Percentiles rank a stretch among this genome's conserved stretches.
Conservation (phyloP, 2,797 vertebrate species). For the Thamnophis elegans region DNA sequence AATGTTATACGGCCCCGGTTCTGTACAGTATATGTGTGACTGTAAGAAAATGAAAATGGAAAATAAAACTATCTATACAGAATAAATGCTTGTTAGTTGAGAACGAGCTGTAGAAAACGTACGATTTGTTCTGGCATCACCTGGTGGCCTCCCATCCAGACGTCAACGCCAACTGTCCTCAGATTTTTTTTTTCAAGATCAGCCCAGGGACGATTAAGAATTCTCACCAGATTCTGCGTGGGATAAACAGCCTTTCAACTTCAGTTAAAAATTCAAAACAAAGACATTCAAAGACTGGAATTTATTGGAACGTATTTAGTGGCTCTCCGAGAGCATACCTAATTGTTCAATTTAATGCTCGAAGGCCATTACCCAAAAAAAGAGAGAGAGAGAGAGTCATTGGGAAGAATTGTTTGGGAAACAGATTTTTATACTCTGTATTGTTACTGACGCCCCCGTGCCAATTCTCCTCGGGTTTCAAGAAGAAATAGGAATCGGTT, state of each 20-base stretch:
- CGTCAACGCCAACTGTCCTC: not conserved
- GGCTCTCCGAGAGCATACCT: not conserved
- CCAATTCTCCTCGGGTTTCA: not conserved
- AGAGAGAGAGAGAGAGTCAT: not conserved
- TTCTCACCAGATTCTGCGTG: not conserved
- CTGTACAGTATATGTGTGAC: too few species aligned
- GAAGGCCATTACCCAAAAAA: not conserved
- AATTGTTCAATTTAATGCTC: not conserved
- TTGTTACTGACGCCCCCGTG: not conserved
- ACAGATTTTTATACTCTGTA: not conserved
- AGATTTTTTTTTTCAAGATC: not conserved
- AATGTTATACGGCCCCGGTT: too few species aligned
- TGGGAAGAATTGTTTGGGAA: not conserved
- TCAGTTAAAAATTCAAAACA: not conserved
- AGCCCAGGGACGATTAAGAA: not conserved
- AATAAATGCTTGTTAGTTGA: too few species aligned
- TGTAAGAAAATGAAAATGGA: too few species aligned
- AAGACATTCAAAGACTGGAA: not conserved
- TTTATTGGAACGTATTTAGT: not conserved
- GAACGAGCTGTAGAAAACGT: too few species aligned
- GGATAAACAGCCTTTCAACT: not conserved
- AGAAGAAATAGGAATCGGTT: not conserved
- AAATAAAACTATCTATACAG: too few species aligned
- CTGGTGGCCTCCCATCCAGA: not conserved
- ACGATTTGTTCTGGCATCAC: not conserved